A percentile compares a stretch with the other conserved stretches of the same genome.
These are phyloP conservation scores for Glaucopsyche alexis DNA, from an alignment of 2,888 invertebrate genomes.

Conservation along the genomic window DNA sequence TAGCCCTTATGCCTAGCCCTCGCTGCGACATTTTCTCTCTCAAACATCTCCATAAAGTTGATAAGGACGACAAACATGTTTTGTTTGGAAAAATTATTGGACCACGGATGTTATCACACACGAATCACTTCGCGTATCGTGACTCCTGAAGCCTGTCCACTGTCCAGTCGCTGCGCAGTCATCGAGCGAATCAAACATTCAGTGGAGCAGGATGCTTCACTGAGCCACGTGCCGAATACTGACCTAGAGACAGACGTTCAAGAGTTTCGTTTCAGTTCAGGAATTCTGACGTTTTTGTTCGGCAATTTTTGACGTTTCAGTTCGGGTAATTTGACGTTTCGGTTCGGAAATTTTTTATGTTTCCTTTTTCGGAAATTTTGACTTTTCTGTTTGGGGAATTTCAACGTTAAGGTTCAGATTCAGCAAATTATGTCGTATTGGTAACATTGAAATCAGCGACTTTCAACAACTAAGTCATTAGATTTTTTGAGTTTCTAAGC, in stretches of 20 bases:
- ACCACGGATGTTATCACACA: background rate
- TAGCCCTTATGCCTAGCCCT: too few species aligned
- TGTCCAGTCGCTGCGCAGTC: slow-evolving; percentile 38
- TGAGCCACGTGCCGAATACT: slow-evolving; percentile 38
- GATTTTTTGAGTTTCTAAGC: too few species aligned
- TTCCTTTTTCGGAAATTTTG: background rate
- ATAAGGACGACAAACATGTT: too few species aligned
- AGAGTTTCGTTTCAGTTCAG: slow-evolving; percentile 7
- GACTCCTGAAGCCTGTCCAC: slow-evolving; percentile 28
- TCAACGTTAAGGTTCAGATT: too few species aligned
- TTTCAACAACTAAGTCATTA: too few species aligned
- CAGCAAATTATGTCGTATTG: too few species aligned
- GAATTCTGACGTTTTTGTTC: background rate
- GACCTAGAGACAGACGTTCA: slow-evolving; percentile 25
- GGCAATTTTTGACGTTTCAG: background rate
- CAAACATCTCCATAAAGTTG: too few species aligned
- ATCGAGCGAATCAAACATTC: slow-evolving; percentile 46
- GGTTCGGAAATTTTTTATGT: background rate
- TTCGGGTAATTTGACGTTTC: background rate
- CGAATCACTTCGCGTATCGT: slow-evolving; percentile 17
- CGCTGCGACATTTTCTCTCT: too few species aligned
- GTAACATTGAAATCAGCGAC: too few species aligned
- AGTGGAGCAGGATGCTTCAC: slow-evolving; percentile 48
- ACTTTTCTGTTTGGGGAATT: background rate
- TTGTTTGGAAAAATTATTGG: too few species aligned